Evolutionary conservation across 2,888 invertebrate genomes (phyloP).

Genomic region (Hemaris fuciformis): DNA sequence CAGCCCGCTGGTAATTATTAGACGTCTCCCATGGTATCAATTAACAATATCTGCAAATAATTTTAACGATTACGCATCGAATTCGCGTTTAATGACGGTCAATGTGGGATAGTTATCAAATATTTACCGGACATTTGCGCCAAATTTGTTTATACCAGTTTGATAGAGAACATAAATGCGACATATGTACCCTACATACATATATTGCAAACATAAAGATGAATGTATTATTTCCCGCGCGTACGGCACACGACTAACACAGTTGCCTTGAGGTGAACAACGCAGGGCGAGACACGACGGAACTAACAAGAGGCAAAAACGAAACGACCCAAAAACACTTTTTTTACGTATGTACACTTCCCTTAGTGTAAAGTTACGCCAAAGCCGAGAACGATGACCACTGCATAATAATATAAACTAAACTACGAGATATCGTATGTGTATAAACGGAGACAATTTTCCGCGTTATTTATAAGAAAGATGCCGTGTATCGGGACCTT

Average conservation of each 20-base stretch:
- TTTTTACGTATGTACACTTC: constrained; percentile 42
- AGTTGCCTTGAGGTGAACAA: constrained; percentile 31
- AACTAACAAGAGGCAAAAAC: too few relatives aligned
- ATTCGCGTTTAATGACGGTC: constrained; percentile 38
- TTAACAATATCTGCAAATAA: constrained; percentile 59
- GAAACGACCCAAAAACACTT: constrained; percentile 50
- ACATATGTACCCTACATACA: constrained; percentile 26
- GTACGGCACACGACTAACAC: constrained; percentile 42
- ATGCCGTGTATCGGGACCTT: constrained; percentile 47
- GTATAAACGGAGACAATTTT: constrained; percentile 58
- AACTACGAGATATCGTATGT: constrained; percentile 54
- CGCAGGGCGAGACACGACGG: constrained; percentile 6
- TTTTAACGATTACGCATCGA: constrained; percentile 53
- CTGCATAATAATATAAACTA: constrained; percentile 46
- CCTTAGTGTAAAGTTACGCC: constrained; percentile 43
- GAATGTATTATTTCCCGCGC: constrained; percentile 72
- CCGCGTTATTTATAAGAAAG: constrained; percentile 61
- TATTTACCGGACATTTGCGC: constrained; percentile 41
- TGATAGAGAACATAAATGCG: not conserved
- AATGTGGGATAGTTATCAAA: constrained; percentile 38
- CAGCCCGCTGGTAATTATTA: constrained; percentile 48
- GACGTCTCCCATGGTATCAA: constrained; percentile 54
- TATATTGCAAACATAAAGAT: constrained; percentile 70
- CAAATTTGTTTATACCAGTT: not conserved
- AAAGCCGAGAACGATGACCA: not conserved